Conservation (phyloP, 2,888 invertebrate genomes). For the Monochamus alternatus region DNA sequence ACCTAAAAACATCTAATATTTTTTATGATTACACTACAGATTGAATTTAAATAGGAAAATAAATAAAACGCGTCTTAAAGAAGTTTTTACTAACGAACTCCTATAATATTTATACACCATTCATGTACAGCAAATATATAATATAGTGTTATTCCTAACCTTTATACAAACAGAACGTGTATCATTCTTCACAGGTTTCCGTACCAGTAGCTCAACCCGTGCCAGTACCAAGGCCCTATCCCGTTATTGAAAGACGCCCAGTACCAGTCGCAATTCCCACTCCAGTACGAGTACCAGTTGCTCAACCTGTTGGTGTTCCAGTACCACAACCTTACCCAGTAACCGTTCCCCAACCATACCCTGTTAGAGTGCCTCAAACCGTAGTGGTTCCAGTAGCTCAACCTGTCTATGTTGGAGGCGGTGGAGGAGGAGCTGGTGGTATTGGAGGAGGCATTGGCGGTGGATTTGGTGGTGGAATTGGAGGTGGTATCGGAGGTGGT, state of each 20-base stretch:
- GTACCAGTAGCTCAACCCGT: slow-evolving; percentile 61
- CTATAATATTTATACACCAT: too few relatives aligned
- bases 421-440: slow-evolving; percentile 55
- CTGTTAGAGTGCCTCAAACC: slow-evolving; percentile 65
- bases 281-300: slow-evolving; percentile 71
- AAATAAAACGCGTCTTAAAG: too few relatives aligned
- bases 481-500: slow-evolving; percentile 30
- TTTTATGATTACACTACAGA: too few relatives aligned
- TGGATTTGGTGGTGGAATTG: slow-evolving; percentile 47
- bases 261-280: slow-evolving; percentile 67
- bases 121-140: too few relatives aligned
- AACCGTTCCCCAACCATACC: slow-evolving; percentile 73
- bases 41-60: too few relatives aligned
- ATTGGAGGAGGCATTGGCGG: slow-evolving; percentile 46
- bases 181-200: slow-evolving; percentile 47
- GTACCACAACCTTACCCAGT: slow-evolving; percentile 75
- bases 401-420: slow-evolving; percentile 57
- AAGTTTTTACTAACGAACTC: too few relatives aligned
- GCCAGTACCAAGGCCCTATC: slow-evolving; percentile 57
- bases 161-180: too few relatives aligned
- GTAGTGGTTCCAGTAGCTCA: slow-evolving; percentile 60
- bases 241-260: slow-evolving; percentile 60
- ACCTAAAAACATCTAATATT: too few relatives aligned
- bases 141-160: too few relatives aligned
- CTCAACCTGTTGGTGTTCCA: slow-evolving; percentile 70